Evolutionary conservation across 53 echinoderm and acorn worm species (phyloP).

Genomic region (Holothuria scabra): DNA sequence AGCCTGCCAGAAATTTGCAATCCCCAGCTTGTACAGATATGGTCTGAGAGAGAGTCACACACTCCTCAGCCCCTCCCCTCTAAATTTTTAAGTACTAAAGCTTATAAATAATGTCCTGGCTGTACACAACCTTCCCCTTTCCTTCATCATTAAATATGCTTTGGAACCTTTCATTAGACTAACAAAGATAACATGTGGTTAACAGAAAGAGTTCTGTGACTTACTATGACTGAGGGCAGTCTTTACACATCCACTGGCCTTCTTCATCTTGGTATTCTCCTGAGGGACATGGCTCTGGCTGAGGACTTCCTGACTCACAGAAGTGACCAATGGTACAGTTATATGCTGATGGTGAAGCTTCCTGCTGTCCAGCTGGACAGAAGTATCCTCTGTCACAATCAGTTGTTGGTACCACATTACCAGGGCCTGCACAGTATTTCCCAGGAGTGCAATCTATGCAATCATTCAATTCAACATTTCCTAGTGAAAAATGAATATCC

Average conservation of each 20-base stretch:
- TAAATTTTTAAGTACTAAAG: no score
- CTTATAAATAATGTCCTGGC: no score
- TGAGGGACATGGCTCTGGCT: slow-evolving; percentile 77
- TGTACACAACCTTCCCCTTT: no score
- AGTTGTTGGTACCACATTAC: slow-evolving; percentile 72
- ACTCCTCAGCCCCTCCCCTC: no score
- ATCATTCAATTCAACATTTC: slow-evolving; percentile 81
- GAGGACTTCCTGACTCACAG: slow-evolving; percentile 77
- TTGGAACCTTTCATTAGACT: no score
- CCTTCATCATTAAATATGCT: no score
- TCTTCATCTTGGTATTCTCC: slow-evolving; percentile 93
- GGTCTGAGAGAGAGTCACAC: no score
- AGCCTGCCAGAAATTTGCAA: no score
- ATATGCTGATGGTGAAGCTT: slow-evolving; percentile 76
- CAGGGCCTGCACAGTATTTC: slow-evolving; percentile 79
- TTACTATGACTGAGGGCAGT: slow-evolving; percentile 79
- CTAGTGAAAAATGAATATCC: slow-evolving; percentile 37
- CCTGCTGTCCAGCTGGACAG: slow-evolving; percentile 89
- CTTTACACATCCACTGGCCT: slow-evolving; percentile 78
- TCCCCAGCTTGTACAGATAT: no score
- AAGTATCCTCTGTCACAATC: slow-evolving; percentile 93
- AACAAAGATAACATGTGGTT: no score
- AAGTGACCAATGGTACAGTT: slow-evolving; percentile 98
- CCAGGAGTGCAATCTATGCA: slow-evolving; percentile 91
- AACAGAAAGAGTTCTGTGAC: neutral